Percentiles rank a stretch among this genome's conserved stretches.
phyloP scores from a whole-genome alignment of 2,113 vertebrate species.

The Nerophis lumbriciformis region DNA sequence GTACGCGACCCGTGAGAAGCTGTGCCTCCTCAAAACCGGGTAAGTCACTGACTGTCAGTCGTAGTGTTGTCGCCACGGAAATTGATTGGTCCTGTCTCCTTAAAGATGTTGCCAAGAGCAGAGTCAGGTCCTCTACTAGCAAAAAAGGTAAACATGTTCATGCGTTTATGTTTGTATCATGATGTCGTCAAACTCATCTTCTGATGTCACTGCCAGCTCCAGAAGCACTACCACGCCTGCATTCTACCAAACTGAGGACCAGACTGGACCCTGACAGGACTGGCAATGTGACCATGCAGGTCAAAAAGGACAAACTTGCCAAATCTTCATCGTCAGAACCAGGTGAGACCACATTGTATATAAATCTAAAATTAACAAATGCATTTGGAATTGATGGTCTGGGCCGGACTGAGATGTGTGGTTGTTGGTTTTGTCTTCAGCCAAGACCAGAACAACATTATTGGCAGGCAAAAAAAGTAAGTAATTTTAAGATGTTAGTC shows the following conservation, averaged over 20 bases:
- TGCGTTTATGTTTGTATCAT: too few relatives aligned
- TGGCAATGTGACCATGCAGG: conserved; percentile 26
- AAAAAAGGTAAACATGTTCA: neutral
- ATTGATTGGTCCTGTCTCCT: neutral
- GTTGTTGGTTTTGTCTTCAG: conserved; percentile 24
- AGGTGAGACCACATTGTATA: neutral
- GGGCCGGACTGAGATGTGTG: neutral
- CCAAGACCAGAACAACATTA: conserved; percentile 26
- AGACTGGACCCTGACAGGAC: conserved; percentile 4
- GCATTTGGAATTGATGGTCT: neutral
- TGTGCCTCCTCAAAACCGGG: conserved; percentile 21
- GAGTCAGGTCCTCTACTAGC: neutral
- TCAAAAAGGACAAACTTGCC: conserved; percentile 31
- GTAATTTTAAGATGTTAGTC: neutral
- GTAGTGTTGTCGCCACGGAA: neutral
- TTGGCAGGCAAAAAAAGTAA: conserved; percentile 36
- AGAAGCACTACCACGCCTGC: neutral
- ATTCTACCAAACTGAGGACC: neutral
- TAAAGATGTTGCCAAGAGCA: neutral
- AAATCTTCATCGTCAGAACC: conserved; percentile 20
- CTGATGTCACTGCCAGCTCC: neutral
- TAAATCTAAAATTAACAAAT: neutral
- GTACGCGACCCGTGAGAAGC: conserved; percentile 29
- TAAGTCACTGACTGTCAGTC: neutral
- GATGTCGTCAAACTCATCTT: too few relatives aligned